Evolutionary conservation across 2,888 invertebrate species (phyloP).

Genomic region (Tubiluchus corallicola): DNA sequence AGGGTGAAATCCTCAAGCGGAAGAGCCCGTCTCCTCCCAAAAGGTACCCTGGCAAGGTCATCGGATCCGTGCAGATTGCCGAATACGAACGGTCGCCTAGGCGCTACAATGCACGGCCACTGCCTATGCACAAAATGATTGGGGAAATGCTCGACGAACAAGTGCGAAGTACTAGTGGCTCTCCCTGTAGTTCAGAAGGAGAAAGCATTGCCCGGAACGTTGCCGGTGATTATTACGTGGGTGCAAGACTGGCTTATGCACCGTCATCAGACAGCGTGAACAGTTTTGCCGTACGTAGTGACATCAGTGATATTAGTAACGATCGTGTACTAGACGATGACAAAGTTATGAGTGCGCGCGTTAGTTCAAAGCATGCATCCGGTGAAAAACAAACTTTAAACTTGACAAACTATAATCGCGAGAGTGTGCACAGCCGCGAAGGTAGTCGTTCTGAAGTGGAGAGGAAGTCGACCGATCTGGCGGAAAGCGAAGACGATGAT

Average conservation of each 20-base stretch:
- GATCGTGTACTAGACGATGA: background rate
- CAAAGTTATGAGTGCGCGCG: conserved; percentile 14
- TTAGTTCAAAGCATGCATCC: conserved; percentile 16
- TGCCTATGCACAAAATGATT: background rate
- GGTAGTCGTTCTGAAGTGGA: conserved; percentile 32
- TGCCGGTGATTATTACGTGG: conserved; percentile 52
- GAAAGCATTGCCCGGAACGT: background rate
- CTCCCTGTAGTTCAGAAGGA: background rate
- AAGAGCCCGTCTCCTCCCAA: too few relatives aligned
- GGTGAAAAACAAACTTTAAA: conserved; percentile 24
- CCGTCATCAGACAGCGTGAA: conserved; percentile 21
- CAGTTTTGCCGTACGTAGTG: conserved; percentile 11
- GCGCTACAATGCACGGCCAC: conserved; percentile 38
- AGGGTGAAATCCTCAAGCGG: too few relatives aligned
- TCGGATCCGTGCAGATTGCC: conserved; percentile 70
- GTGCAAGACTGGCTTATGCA: conserved; percentile 43
- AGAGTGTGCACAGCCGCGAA: conserved; percentile 21
- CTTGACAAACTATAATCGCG: conserved; percentile 10
- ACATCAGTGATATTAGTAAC: background rate
- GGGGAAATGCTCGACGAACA: background rate
- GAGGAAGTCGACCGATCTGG: conserved; percentile 69
- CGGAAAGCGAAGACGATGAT: conserved; percentile 52
- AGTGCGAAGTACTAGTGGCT: background rate
- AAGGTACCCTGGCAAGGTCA: conserved; percentile 29
- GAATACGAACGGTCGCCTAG: conserved; percentile 79